Evolutionary conservation across 2,888 invertebrate species (phyloP).

Genomic region (Smittia aterrima): DNA sequence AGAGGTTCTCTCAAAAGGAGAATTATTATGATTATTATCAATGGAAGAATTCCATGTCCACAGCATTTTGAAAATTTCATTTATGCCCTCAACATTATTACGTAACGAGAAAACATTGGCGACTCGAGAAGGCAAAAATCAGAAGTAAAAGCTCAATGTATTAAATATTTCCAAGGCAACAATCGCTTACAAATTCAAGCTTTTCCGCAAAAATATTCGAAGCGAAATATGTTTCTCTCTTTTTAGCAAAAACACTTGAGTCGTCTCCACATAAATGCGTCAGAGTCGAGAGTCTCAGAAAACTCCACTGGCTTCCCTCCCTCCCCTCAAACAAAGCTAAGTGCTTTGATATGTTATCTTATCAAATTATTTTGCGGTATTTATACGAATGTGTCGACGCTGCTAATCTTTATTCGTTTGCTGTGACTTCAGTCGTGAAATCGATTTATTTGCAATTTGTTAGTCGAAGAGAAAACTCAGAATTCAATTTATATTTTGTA

Average conservation of each 20-base stretch:
- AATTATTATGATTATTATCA: not conserved
- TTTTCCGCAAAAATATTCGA: too few species aligned
- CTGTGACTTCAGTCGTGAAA: not conserved
- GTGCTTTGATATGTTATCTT: constrained; percentile 2
- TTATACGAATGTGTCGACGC: not conserved
- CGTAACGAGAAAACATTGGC: too few species aligned
- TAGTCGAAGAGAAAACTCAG: too few species aligned
- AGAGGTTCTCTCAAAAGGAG: not conserved
- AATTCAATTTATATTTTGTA: too few species aligned
- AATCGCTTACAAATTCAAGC: too few species aligned
- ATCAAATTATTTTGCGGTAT: constrained; percentile 1
- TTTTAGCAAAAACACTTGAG: too few species aligned
- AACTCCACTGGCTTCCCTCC: not conserved
- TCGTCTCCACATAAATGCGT: too few species aligned
- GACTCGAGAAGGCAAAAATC: too few species aligned
- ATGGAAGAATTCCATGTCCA: not conserved
- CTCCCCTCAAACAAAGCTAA: not conserved
- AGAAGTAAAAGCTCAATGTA: too few species aligned
- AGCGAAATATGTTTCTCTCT: too few species aligned
- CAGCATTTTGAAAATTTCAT: not conserved
- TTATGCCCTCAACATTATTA: not conserved
- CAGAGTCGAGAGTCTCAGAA: not conserved
- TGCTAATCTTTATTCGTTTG: not conserved
- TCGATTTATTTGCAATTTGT: not conserved
- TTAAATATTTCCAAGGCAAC: too few species aligned